phyloP scores from a whole-genome alignment of 2,113 vertebrate species.

The Coptodon bakossiorum region DNA sequence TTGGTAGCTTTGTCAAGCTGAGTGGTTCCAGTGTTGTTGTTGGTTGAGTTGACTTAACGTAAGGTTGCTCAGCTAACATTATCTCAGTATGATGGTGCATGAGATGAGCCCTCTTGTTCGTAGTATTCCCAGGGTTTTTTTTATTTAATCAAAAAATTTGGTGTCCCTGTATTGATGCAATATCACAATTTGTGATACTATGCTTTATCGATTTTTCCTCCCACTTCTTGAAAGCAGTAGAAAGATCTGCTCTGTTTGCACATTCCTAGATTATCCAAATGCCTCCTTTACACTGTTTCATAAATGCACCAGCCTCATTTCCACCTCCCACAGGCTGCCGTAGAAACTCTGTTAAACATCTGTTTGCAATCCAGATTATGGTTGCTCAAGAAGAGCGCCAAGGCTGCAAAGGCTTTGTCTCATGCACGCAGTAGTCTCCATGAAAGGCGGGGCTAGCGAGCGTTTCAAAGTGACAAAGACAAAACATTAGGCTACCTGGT shows the following conservation, averaged over 20 bases:
- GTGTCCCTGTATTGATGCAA: background rate
- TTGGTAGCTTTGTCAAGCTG: background rate
- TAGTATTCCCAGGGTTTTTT: rapidly evolving
- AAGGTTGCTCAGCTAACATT: background rate
- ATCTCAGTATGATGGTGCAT: background rate
- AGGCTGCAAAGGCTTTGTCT: background rate
- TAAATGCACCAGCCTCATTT: background rate
- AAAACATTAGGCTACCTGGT: background rate
- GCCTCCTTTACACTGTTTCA: background rate
- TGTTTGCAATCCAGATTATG: background rate
- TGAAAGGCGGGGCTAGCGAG: background rate
- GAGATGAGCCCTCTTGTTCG: background rate
- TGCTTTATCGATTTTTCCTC: background rate
- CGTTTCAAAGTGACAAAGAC: background rate
- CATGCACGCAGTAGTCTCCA: background rate
- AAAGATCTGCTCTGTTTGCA: background rate
- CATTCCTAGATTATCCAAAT: background rate
- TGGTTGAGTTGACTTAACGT: background rate
- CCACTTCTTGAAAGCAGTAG: background rate
- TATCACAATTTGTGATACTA: background rate
- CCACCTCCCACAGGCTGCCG: background rate
- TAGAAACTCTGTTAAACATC: background rate
- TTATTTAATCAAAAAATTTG: background rate
- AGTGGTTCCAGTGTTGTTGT: background rate
- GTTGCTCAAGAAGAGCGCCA: background rate